Conservation (phyloP, 2,888 invertebrate genomes). For the Leucoma salicis region DNA sequence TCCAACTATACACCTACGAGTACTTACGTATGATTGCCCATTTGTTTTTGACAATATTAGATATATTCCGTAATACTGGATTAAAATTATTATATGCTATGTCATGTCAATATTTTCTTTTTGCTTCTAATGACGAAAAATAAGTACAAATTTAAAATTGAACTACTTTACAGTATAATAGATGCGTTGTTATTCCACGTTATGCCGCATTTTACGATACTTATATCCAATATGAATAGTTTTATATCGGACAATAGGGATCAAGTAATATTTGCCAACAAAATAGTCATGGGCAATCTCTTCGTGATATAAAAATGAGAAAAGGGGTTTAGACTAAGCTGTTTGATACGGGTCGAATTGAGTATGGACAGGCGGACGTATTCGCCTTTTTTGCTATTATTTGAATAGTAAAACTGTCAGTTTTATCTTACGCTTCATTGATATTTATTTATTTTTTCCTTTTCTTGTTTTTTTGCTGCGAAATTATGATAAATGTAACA, state of each 20-base stretch:
- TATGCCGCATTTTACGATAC: slow-evolving; percentile 14
- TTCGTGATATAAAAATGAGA: slow-evolving; percentile 74
- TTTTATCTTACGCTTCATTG: slow-evolving; percentile 61
- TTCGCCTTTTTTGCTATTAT: slow-evolving; percentile 74
- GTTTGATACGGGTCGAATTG: slow-evolving; percentile 79
- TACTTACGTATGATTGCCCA: too few species aligned
- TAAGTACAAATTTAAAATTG: too few species aligned
- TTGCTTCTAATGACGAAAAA: too few species aligned
- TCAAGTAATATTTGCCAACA: slow-evolving; percentile 73
- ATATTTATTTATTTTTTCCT: slow-evolving; percentile 60
- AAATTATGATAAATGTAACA: slow-evolving; percentile 18
- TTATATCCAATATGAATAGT: slow-evolving; percentile 37
- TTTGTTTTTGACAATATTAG: too few species aligned
- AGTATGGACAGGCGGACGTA: slow-evolving; percentile 71
- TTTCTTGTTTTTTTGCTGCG: slow-evolving; percentile 35
- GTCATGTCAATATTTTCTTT: too few species aligned
- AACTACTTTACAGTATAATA: too few species aligned
- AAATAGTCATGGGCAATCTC: slow-evolving; percentile 73
- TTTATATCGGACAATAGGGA: slow-evolving; percentile 57
- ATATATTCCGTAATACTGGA: too few species aligned
- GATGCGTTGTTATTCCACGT: too few species aligned
- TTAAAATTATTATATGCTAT: too few species aligned
- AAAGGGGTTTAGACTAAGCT: slow-evolving; percentile 77
- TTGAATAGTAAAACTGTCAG: slow-evolving; percentile 77
- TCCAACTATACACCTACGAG: too few species aligned